phyloP scores from a whole-genome alignment of 2,113 vertebrate species.

The Psophia crepitans region DNA sequence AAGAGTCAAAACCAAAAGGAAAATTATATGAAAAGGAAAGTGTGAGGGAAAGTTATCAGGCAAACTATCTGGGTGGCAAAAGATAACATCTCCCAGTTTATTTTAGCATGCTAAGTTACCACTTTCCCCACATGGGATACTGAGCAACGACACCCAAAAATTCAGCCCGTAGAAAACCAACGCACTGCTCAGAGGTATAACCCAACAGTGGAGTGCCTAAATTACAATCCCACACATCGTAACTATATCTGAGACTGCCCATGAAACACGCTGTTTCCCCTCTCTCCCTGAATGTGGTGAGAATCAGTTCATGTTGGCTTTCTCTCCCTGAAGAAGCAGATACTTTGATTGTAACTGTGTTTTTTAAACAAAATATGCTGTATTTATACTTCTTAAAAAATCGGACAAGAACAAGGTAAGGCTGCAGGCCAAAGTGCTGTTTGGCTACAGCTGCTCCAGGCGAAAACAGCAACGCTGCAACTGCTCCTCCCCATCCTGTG shows the following conservation, averaged over 20 bases:
- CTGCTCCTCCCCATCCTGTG: background rate
- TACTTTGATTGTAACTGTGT: background rate
- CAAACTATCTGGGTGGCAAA: background rate
- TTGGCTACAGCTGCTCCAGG: background rate
- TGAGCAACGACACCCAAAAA: background rate
- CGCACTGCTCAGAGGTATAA: background rate
- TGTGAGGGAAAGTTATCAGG: background rate
- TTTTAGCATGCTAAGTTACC: background rate
- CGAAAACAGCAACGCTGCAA: background rate
- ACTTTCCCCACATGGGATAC: background rate
- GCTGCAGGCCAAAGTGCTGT: background rate
- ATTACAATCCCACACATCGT: background rate
- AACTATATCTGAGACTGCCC: background rate
- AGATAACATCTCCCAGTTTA: background rate
- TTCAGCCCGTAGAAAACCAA: background rate
- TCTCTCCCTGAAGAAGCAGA: background rate
- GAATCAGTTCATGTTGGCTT: background rate
- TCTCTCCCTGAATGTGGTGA: background rate
- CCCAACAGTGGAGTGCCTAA: background rate
- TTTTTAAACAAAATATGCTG: background rate
- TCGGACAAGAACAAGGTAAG: background rate
- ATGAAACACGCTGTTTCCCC: too few species aligned
- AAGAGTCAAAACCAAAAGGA: background rate
- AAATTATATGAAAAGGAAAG: background rate
- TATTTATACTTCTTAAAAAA: background rate